Percentiles rank a stretch among this genome's conserved stretches.
These are phyloP conservation scores for Molanna angustata DNA, from an alignment of 2,888 invertebrate species.

Conservation along the genomic window DNA sequence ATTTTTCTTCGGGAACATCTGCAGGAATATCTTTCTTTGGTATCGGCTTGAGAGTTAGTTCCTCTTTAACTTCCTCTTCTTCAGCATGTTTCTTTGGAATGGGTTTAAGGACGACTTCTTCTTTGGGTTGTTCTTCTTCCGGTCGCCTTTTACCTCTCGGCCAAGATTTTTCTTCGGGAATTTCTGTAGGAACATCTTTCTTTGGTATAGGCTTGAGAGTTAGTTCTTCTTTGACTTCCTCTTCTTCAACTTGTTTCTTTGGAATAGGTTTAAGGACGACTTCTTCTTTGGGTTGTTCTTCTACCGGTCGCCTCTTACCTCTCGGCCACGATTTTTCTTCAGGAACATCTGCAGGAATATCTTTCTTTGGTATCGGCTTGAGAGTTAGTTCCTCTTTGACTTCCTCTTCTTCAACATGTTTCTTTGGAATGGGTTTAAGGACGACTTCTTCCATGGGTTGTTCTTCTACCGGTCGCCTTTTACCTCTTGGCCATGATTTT, in stretches of 20 bases:
- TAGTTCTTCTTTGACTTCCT: constrained; percentile 38
- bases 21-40: constrained; percentile 43
- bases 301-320: constrained; percentile 36
- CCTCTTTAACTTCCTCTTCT: constrained; percentile 39
- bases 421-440: constrained; percentile 30
- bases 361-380: constrained; percentile 32
- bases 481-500: constrained; percentile 42
- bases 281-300: constrained; percentile 33
- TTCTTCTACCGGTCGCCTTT: constrained; percentile 43
- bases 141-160: constrained; percentile 35
- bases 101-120: constrained; percentile 42
- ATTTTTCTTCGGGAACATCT: constrained; percentile 43
- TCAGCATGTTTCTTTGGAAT: constrained; percentile 39
- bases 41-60: constrained; percentile 38
- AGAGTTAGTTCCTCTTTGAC: constrained; percentile 31
- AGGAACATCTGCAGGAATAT: constrained; percentile 40
- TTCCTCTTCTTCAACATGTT: constrained; percentile 30
- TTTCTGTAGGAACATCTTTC: constrained; percentile 39
- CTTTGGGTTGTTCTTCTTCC: constrained; percentile 38
- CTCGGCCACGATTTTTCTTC: constrained; percentile 46
- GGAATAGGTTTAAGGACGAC: constrained; percentile 25
- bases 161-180: constrained; percentile 35
- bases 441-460: constrained; percentile 35
- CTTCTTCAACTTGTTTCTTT: constrained; percentile 38
- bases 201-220: constrained; percentile 43